A percentile compares a stretch with the other conserved stretches of the same genome.
Evolutionary conservation across 2,888 invertebrate species (phyloP).

Genomic region (Augiades crinisus): DNA sequence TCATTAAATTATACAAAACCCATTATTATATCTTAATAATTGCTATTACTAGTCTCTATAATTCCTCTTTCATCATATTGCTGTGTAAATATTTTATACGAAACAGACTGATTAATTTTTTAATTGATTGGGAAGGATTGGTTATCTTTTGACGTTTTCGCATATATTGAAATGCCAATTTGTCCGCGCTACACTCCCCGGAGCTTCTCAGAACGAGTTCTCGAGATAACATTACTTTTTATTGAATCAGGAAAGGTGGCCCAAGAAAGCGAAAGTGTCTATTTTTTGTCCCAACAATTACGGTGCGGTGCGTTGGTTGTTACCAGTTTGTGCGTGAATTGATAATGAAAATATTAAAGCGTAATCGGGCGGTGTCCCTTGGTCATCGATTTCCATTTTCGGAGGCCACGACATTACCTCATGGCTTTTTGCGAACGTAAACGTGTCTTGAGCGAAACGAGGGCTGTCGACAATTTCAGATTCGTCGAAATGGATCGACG

Average conservation of each 20-base stretch:
- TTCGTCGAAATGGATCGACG: not conserved
- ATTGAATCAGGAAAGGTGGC: conserved; percentile 24
- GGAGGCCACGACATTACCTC: not conserved
- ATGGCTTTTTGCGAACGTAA: conserved; percentile 3
- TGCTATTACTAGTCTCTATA: no score
- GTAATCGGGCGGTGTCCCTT: not conserved
- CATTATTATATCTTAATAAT: no score
- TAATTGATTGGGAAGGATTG: conserved; percentile 2
- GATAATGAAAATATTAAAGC: conserved; percentile 19
- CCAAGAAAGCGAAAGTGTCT: conserved; percentile 25
- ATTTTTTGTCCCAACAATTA: conserved; percentile 23
- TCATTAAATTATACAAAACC: no score
- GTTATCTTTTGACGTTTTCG: not conserved
- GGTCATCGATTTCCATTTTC: conserved; percentile 10
- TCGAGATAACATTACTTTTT: conserved; percentile 20
- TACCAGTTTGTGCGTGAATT: conserved; percentile 10
- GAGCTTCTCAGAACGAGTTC: conserved; percentile 15
- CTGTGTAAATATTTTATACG: not conserved
- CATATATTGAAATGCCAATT: conserved; percentile 16
- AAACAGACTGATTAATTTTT: not conserved
- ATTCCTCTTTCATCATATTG: no score
- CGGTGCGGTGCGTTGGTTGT: conserved; percentile 1
- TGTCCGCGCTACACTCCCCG: conserved; percentile 18
- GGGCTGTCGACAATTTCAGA: not conserved
- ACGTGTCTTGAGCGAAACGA: conserved; percentile 6